Base-by-base conservation (phyloP, 1,140 invertebrate genomes). In the Diabrotica virgifera region DNA sequence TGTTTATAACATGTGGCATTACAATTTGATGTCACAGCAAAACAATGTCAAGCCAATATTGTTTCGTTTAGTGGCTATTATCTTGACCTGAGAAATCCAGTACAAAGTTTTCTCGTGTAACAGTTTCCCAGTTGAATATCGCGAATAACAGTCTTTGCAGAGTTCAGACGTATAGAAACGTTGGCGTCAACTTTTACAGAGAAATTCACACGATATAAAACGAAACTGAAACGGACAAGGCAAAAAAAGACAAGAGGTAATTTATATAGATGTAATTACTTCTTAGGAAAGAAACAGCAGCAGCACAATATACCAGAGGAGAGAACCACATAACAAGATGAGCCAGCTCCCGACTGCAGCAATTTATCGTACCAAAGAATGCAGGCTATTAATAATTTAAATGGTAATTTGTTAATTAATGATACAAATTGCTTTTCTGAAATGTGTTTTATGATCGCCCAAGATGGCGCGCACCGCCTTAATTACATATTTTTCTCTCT, bases 371-470 rank as follows among this genome's bases (percentile, higher is more conserved):
- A 38, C 13, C 51, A 46, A 62, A 69, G 73, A 74, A 74, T 74
- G 72, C 70, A 52, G 68, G 64, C 73, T 69, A 74, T 76, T 74
- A 75, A 78, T 76, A 78, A 77, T 78, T 77, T 77, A 78, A 77
- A 78, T 78, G 75, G 77, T 76, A 78, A 77, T 77, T 78, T 77
- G 72, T 78, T 76, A 78, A 78, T 78, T 77, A 78, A 77, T 78
- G 74, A 76, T 77, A 78, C 76, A 78, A 78, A 78, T 78, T 77
- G 72, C 71, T 73, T 75, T 73, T 77, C 70, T 73, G 54, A 72
- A 73, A 74, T 70, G 73, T 76, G 74, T 74, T 77, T 76, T 76
- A 76, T 72, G 71, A 71, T 76, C 69, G 74, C 71, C 69, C 69
- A 67, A 68, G 74, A 72, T 51, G 69, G 72, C 52, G 53, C 24